phyloP scores from a whole-genome alignment of 2,113 vertebrate genomes.

The Melanotaenia duboulayi region DNA sequence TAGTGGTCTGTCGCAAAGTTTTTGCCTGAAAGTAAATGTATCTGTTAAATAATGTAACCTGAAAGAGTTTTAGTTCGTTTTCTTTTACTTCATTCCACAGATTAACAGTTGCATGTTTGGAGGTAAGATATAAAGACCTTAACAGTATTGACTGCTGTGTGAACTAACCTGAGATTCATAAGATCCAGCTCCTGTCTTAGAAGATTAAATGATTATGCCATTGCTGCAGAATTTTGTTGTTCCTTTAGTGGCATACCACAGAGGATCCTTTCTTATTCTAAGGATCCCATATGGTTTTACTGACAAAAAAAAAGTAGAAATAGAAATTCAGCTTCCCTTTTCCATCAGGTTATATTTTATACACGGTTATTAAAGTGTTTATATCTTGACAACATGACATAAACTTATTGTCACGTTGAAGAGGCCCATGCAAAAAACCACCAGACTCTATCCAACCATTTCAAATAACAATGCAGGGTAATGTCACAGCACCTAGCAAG shows the following conservation, averaged over 20 bases:
- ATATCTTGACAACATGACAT: too few species aligned
- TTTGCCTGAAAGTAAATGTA: constrained; percentile 2
- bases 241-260: not conserved
- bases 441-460: too few species aligned
- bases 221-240: constrained; percentile 39
- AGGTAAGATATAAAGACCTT: constrained; percentile 38
- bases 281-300: too few species aligned
- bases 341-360: too few species aligned
- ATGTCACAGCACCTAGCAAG: too few species aligned
- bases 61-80: constrained; percentile 36
- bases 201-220: constrained; percentile 25
- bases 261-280: too few species aligned
- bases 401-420: too few species aligned
- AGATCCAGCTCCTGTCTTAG: constrained; percentile 32
- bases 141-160: constrained; percentile 36
- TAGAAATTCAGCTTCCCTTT: too few species aligned
- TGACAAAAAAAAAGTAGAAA: too few species aligned
- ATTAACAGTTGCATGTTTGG: constrained; percentile 7
- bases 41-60: not conserved
- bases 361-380: too few species aligned
- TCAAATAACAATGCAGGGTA: too few species aligned
- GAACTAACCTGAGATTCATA: constrained; percentile 40
- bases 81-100: constrained; percentile 10
- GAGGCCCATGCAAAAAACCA: too few species aligned
- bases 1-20: constrained; percentile 32